A percentile compares a stretch with the other conserved stretches of the same genome.
phyloP scores from a whole-genome alignment of 2,113 vertebrate genomes.

The Notechis scutatus region DNA sequence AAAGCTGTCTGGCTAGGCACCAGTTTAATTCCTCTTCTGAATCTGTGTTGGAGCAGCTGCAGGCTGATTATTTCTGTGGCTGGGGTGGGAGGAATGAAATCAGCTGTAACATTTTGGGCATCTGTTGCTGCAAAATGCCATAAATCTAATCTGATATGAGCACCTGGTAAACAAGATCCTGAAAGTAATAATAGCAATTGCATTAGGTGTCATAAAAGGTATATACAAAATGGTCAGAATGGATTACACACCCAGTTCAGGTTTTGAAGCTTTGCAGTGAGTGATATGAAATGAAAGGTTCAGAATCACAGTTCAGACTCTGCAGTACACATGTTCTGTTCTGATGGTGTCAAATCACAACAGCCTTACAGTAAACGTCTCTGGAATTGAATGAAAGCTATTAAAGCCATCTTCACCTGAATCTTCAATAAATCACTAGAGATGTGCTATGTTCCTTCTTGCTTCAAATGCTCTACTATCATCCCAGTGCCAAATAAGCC shows the following conservation, averaged over 20 bases:
- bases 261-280: not conserved
- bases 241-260: not conserved
- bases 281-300: not conserved
- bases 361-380: not conserved
- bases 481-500: no score
- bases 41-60: not conserved
- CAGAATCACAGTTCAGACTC: not conserved
- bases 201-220: constrained; percentile 3
- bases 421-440: no score
- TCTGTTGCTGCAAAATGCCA: constrained; percentile 10
- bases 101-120: constrained; percentile 14
- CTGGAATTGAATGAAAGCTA: not conserved
- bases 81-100: not conserved
- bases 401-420: not conserved
- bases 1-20: not conserved
- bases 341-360: not conserved
- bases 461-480: no score
- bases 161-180: constrained; percentile 12
- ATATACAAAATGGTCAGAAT: not conserved
- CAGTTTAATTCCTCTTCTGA: not conserved
- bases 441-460: no score
- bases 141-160: constrained; percentile 10
- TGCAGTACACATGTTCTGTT: not conserved
- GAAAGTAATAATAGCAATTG: not conserved
- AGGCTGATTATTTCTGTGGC: not conserved